These are phyloP conservation scores for Micromys minutus DNA, from an alignment of 2,113 vertebrate species.

Conservation along the genomic window DNA sequence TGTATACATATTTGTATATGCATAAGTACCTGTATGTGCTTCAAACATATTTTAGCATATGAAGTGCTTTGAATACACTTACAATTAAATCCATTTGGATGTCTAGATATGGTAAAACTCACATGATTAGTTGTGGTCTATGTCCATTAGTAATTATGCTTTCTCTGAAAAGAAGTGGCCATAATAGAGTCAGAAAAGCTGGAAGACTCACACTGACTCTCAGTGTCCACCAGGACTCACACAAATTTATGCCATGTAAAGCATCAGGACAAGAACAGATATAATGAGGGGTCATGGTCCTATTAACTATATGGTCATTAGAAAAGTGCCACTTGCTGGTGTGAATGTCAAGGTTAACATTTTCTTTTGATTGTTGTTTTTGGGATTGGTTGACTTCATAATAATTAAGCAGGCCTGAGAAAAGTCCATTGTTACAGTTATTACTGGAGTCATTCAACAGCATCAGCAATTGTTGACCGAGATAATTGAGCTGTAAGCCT, in stretches of 20 bases:
- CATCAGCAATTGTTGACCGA: conserved; percentile 56
- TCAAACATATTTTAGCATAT: not conserved
- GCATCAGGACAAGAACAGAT: conserved; percentile 4
- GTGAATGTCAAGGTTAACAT: conserved; percentile 55
- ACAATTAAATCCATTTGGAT: not conserved
- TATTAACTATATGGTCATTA: not conserved
- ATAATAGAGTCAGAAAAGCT: not conserved
- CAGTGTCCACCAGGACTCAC: not conserved
- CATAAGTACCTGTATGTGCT: not conserved
- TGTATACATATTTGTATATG: not conserved
- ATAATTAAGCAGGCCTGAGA: conserved; percentile 76
- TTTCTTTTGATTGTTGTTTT: conserved; percentile 71
- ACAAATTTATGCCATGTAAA: not conserved
- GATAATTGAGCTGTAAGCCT: conserved; percentile 54
- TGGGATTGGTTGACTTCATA: conserved; percentile 74
- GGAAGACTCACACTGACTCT: not conserved
- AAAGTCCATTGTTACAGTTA: conserved; percentile 70
- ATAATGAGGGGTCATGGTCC: not conserved
- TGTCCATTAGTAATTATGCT: not conserved
- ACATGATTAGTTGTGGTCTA: not conserved
- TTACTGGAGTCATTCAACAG: conserved; percentile 76
- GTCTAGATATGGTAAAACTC: not conserved
- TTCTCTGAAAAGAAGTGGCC: conserved; percentile 13
- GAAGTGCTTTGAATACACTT: not conserved
- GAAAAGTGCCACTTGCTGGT: conserved; percentile 18